Percentiles rank a stretch among this genome's conserved stretches.
Conservation (phyloP, 1,140 invertebrate genomes). For the Calliphora vicina region DNA sequence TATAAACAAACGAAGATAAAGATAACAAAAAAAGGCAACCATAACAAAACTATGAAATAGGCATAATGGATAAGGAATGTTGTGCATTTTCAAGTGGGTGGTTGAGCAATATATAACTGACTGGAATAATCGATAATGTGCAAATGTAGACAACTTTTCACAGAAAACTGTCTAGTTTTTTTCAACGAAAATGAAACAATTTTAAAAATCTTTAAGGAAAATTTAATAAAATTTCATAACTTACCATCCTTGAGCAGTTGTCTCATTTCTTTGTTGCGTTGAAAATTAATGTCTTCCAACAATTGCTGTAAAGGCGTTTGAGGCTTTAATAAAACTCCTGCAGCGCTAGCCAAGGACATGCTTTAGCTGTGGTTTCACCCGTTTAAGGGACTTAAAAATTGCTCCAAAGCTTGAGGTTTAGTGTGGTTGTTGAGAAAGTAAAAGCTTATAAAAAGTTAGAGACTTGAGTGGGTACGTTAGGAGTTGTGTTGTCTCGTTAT, state of each 20-base stretch:
- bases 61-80: neutral
- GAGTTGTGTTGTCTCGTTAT: neutral
- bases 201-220: neutral
- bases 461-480: neutral
- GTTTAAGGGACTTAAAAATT: neutral
- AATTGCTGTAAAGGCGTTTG: conserved; percentile 81
- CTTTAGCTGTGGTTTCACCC: neutral
- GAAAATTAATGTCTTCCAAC: conserved; percentile 89
- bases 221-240: conserved; percentile 38
- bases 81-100: conserved; percentile 20
- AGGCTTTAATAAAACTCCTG: conserved; percentile 69
- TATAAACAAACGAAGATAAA: neutral
- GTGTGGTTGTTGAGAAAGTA: neutral
- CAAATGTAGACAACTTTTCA: neutral
- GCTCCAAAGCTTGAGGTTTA: neutral
- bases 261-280: conserved; percentile 87
- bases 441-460: neutral
- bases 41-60: neutral
- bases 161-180: neutral
- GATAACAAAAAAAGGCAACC: neutral
- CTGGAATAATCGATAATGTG: conserved; percentile 28
- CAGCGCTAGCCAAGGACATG: conserved; percentile 70
- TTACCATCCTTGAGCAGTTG: conserved; percentile 86
- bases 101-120: neutral
- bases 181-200: neutral